Conservation (phyloP, 2,888 invertebrate species). For the Pachliopta kotzebuea region DNA sequence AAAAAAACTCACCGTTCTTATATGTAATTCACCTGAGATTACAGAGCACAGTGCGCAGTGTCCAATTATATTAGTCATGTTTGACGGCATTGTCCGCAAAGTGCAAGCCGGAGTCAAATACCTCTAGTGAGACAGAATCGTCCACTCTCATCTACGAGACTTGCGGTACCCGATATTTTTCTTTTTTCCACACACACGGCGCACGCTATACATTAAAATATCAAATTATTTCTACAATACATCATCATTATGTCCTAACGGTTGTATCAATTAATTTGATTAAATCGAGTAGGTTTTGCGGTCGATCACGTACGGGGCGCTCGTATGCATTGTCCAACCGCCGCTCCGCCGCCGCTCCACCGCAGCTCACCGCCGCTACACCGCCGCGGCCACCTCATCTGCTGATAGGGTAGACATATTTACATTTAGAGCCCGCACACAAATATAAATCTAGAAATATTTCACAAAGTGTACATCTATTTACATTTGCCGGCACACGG, state of each 20-base stretch:
- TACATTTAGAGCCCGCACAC: constrained; percentile 29
- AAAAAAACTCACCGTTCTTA: constrained; percentile 51
- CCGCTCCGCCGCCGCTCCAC: constrained; percentile 30
- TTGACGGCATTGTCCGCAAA: constrained; percentile 57
- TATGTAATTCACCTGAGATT: constrained; percentile 66
- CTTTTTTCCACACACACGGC: constrained; percentile 50
- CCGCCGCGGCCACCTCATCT: constrained; percentile 28
- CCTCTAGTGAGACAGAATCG: constrained; percentile 37
- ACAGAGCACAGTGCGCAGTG: constrained; percentile 48
- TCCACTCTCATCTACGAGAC: constrained; percentile 41
- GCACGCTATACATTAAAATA: constrained; percentile 62
- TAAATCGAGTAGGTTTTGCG: constrained; percentile 66
- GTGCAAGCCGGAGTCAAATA: constrained; percentile 49
- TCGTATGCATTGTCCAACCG: constrained; percentile 47
- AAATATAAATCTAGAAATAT: constrained; percentile 25
- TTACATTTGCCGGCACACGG: constrained; percentile 13
- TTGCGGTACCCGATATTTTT: constrained; percentile 46
- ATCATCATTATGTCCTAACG: constrained; percentile 71
- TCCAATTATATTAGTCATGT: constrained; percentile 64
- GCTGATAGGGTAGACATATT: constrained; percentile 29
- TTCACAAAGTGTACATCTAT: constrained; percentile 10
- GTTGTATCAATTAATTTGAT: constrained; percentile 74
- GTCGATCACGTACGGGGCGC: constrained; percentile 64
- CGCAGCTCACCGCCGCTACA: constrained; percentile 33
- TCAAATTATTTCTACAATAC: constrained; percentile 75